Percentiles rank a stretch among this genome's conserved stretches.
These are phyloP conservation scores for Cryptophagus acutangulus DNA, from an alignment of 2,888 invertebrate genomes.

Conservation along the genomic window DNA sequence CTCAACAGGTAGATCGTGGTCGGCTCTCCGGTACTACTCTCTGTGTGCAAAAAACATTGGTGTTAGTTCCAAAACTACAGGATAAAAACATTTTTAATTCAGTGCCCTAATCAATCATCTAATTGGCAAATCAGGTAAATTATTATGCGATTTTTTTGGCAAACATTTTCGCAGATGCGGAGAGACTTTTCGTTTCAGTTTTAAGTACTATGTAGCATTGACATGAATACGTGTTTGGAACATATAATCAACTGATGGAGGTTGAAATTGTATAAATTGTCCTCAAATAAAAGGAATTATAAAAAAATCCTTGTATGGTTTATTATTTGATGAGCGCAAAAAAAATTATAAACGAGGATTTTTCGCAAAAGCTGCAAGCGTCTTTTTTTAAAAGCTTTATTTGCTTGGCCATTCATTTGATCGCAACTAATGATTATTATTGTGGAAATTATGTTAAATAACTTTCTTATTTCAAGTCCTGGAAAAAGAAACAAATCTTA, in stretches of 20 bases:
- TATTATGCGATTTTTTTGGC: not conserved
- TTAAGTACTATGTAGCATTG: conserved; percentile 13
- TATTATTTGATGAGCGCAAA: not conserved
- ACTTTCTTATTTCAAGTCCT: no score
- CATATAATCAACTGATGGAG: conserved; percentile 10
- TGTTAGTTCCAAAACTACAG: no score
- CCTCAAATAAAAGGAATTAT: conserved; percentile 5
- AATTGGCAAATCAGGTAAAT: not conserved
- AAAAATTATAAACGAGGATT: no score
- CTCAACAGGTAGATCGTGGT: conserved; percentile 22
- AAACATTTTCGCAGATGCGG: conserved; percentile 1
- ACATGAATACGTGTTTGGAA: conserved; percentile 16
- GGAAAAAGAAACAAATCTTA: no score
- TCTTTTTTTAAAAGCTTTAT: no score
- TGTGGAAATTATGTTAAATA: no score
- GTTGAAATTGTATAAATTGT: conserved; percentile 8
- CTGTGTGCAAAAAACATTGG: not conserved
- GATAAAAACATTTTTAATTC: no score
- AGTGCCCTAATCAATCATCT: not conserved
- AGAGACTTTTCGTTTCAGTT: no score
- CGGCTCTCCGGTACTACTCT: not conserved
- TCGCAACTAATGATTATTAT: not conserved
- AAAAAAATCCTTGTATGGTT: not conserved
- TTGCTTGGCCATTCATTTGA: not conserved
- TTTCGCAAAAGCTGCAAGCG: no score